These are phyloP conservation scores for Gymnothorax javanicus DNA, from an alignment of 2,797 vertebrate genomes.

Conservation along the genomic window DNA sequence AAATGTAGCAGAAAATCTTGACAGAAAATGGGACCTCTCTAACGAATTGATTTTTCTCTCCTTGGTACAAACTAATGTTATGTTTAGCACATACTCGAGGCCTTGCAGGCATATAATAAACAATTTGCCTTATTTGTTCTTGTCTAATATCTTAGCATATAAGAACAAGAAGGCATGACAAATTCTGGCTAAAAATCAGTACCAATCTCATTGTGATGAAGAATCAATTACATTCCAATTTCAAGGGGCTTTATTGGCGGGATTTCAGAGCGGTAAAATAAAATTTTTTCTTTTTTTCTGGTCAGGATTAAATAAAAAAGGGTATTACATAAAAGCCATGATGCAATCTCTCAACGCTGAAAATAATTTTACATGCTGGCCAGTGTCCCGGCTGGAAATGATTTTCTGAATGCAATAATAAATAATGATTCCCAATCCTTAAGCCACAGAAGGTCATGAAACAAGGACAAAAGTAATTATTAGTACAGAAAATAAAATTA, in stretches of 20 bases:
- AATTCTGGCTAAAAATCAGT: background rate
- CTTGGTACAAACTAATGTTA: background rate
- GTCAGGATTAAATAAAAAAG: background rate
- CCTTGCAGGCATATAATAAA: background rate
- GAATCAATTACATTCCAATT: conserved; percentile 18
- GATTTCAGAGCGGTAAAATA: background rate
- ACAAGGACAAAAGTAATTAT: background rate
- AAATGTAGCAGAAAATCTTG: background rate
- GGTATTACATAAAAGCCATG: background rate
- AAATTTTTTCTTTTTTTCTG: background rate
- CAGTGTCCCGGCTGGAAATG: background rate
- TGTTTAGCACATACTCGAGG: background rate
- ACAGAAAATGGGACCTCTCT: background rate
- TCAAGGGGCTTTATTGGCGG: conserved; percentile 3
- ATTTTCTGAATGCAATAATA: background rate
- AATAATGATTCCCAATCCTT: background rate
- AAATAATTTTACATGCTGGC: conserved; percentile 8
- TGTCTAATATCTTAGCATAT: background rate
- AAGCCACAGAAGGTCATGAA: background rate
- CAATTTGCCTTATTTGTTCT: background rate
- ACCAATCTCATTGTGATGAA: background rate
- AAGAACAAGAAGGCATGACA: background rate
- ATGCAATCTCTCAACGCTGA: background rate
- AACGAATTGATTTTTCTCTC: background rate
- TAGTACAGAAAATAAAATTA: background rate